phyloP scores from a whole-genome alignment of 1,140 invertebrate genomes.

The Olivierus martensii region DNA sequence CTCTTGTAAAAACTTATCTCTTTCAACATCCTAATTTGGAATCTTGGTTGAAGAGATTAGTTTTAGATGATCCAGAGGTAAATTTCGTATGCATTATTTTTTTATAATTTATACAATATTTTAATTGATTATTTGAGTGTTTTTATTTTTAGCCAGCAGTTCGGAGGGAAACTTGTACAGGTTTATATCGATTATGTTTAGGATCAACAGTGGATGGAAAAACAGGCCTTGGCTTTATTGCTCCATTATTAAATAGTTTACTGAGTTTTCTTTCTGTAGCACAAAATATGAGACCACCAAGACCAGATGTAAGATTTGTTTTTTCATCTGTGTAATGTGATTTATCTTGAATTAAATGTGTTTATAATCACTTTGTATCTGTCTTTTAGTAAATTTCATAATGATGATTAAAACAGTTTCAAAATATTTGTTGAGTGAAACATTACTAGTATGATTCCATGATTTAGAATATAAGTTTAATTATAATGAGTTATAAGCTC shows the following conservation, averaged over 20 bases:
- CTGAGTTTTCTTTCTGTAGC: constrained; percentile 64
- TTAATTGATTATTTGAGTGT: neutral
- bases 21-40: constrained; percentile 50
- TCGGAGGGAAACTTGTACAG: constrained; percentile 72
- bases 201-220: constrained; percentile 48
- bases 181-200: constrained; percentile 68
- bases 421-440: no score
- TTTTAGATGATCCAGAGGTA: constrained; percentile 65
- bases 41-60: constrained; percentile 55
- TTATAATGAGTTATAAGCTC: no score
- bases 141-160: constrained; percentile 45
- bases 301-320: constrained; percentile 14
- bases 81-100: neutral
- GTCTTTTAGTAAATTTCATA: no score
- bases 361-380: no score
- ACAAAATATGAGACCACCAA: constrained; percentile 61
- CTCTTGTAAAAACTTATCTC: constrained; percentile 44
- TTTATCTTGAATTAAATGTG: no score
- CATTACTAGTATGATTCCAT: no score
- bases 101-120: no score
- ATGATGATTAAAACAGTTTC: no score
- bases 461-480: no score
- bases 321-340: no score
- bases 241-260: constrained; percentile 61
- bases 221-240: constrained; percentile 43